Base-by-base conservation (phyloP, 1,140 invertebrate genomes). In the Hyposmocoma kahamanoa region DNA sequence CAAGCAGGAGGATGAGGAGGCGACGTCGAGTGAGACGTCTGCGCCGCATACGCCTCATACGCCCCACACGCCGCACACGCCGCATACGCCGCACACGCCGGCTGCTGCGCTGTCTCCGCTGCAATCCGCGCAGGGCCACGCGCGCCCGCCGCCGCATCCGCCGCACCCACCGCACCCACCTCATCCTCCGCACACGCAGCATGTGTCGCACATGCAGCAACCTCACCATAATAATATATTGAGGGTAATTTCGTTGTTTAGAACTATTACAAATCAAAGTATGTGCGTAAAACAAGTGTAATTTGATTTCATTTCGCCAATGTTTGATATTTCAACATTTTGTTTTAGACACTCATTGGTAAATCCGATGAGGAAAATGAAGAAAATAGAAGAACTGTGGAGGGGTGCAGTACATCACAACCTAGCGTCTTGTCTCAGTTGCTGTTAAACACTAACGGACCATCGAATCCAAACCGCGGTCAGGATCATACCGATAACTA, bases 1-100 rank as follows among this genome's bases (percentile, higher is more conserved):
- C 32, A 94, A 95, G 73, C 91, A 94, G 66, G 91, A 93, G 48
- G 95, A 97, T 55, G 95, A 96, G 47, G 92, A 94, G 50, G 92
- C 94, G 47, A 71, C 73, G 30, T 67, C 75, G 11, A 76, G 81
- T 47, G 81, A 84, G 54, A 76, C 71, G 41, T 80, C 78, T 11
- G 73, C 78, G 62, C 73, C 73, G 53, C 67, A 79, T 50, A 69
- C 73, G 57, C 74, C 85, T 58, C 73, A 72, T 50, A 78, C 78
- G 15, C 81, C 81, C 19, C 68, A 70, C 50, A 80, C 71, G 34
- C 76, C 70, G 13, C 83, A 70, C 60, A 88, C 88, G 3, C 88
- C 88, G 11, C 88, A 87, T 50, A 88, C 88, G 3, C 88, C 88
- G 10, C 88, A 87, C 52, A 87, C 86, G 47, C 84, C 89, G 11